Conservation (phyloP, 2,113 vertebrate genomes). For the Podarcis muralis region DNA sequence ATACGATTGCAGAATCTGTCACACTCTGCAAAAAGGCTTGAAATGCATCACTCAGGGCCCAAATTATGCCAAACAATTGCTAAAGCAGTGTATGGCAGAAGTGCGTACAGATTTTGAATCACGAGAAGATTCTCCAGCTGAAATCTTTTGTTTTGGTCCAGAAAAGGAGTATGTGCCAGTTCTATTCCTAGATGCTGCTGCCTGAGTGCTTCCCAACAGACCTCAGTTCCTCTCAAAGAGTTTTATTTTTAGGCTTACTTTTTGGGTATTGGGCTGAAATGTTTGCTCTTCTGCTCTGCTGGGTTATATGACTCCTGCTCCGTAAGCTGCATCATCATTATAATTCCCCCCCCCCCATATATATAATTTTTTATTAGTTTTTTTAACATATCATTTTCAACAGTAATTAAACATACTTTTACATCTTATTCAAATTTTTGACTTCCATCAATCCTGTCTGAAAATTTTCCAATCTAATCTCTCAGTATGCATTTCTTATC, state of each 20-base stretch:
- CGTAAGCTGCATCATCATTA: neutral
- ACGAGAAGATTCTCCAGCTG: neutral
- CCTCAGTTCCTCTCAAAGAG: neutral
- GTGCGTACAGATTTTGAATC: neutral
- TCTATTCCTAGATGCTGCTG: neutral
- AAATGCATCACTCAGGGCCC: neutral
- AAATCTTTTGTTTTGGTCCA: neutral
- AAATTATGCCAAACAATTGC: neutral
- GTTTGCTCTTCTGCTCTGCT: neutral
- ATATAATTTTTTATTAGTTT: too few species aligned
- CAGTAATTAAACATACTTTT: too few species aligned
- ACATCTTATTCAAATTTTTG: too few species aligned
- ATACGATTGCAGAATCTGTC: neutral
- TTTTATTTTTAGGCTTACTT: neutral
- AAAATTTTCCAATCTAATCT: too few species aligned
- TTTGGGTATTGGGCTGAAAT: neutral
- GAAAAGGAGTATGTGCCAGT: neutral
- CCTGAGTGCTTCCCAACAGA: neutral
- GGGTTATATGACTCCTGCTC: neutral
- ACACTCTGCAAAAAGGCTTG: neutral
- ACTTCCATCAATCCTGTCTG: too few species aligned
- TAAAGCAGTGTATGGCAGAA: neutral
- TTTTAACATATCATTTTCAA: too few species aligned
- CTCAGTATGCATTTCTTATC: too few species aligned
- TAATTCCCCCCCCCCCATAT: neutral